Evolutionary conservation across 2,888 invertebrate genomes (phyloP).

Genomic region (Hirtodrosophila cameraria): DNA sequence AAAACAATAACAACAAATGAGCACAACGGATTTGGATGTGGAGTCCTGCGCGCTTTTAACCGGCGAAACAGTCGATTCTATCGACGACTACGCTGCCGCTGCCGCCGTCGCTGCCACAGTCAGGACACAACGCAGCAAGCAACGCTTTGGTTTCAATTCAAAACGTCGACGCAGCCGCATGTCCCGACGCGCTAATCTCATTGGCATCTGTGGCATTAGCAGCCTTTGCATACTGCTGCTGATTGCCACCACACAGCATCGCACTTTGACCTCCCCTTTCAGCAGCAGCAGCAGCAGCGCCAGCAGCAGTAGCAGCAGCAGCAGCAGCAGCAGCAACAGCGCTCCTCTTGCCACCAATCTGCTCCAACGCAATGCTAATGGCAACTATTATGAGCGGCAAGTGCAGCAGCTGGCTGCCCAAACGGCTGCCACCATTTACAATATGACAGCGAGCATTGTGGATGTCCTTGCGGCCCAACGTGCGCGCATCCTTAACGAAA

Average conservation of each 20-base stretch:
- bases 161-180: slow-evolving; percentile 81
- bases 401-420: slow-evolving; percentile 69
- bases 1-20: slow-evolving; percentile 51
- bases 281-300: slow-evolving; percentile 51
- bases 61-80: slow-evolving; percentile 57
- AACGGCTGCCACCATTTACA: slow-evolving; percentile 71
- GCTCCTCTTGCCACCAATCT: slow-evolving; percentile 32
- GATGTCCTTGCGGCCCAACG: slow-evolving; percentile 87
- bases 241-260: slow-evolving; percentile 84
- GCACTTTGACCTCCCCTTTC: slow-evolving; percentile 78
- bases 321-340: slow-evolving; percentile 46
- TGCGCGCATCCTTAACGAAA: slow-evolving; percentile 85
- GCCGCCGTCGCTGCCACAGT: slow-evolving; percentile 27
- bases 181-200: slow-evolving; percentile 84
- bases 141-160: slow-evolving; percentile 72
- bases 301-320: slow-evolving; percentile 22
- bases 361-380: slow-evolving; percentile 53
- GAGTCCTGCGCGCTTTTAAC: slow-evolving; percentile 75
- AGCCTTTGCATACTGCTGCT: slow-evolving; percentile 83
- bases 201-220: slow-evolving; percentile 84
- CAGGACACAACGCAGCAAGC: slow-evolving; percentile 78
- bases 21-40: slow-evolving; percentile 47
- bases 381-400: slow-evolving; percentile 60
- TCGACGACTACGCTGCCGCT: slow-evolving; percentile 21
- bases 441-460: slow-evolving; percentile 85